A percentile compares a stretch with the other conserved stretches of the same genome.
Evolutionary conservation across 2,113 vertebrate species (phyloP).

Genomic region (Ovis canadensis): DNA sequence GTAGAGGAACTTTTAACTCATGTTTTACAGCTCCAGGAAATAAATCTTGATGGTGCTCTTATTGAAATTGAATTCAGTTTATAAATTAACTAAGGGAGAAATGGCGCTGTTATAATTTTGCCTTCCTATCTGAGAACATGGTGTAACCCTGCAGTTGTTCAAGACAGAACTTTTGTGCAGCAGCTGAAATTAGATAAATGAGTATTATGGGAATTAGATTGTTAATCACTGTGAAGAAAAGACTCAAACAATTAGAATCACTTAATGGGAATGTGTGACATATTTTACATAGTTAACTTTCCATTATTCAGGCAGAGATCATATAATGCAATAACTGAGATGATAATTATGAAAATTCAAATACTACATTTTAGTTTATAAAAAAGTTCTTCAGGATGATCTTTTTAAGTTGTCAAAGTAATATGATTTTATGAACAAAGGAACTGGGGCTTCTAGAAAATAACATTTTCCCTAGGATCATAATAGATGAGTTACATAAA

Average conservation of each 20-base stretch:
- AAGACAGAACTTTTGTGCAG: background rate
- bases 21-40: background rate
- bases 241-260: background rate
- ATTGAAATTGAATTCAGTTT: background rate
- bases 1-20: background rate
- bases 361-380: background rate
- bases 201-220: background rate
- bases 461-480: background rate
- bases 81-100: background rate
- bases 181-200: background rate
- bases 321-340: background rate
- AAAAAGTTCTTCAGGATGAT: background rate
- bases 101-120: background rate
- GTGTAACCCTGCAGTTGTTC: background rate
- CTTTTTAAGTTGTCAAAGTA: background rate
- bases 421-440: background rate
- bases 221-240: background rate
- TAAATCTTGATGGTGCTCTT: background rate
- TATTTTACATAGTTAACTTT: background rate
- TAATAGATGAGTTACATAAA: background rate
- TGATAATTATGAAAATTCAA: background rate
- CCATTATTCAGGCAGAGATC: background rate
- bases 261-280: background rate
- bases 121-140: background rate
- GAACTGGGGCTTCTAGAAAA: background rate